phyloP scores from a whole-genome alignment of 2,888 invertebrate genomes.

The Philopedon plagiatum region DNA sequence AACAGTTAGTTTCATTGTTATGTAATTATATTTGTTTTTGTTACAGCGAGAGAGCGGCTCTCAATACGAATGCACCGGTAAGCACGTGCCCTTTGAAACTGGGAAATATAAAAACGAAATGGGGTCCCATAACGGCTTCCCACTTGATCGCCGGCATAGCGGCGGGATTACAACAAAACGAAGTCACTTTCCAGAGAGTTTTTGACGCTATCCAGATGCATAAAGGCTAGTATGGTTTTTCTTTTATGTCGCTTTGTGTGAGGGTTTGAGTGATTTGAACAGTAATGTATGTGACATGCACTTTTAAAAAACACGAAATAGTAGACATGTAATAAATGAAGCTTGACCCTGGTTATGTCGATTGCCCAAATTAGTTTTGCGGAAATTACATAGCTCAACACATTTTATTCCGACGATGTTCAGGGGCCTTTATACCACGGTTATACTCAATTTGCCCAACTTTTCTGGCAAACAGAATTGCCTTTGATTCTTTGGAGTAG shows the following conservation, averaged over 20 bases:
- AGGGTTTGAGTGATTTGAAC: background rate
- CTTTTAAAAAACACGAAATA: background rate
- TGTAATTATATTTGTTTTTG: background rate
- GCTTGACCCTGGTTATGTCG: too few relatives aligned
- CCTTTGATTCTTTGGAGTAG: too few relatives aligned
- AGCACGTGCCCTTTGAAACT: slow-evolving; percentile 75
- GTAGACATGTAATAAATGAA: too few relatives aligned
- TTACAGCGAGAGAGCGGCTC: slow-evolving; percentile 32
- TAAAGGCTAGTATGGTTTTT: slow-evolving; percentile 45
- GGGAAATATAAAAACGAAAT: slow-evolving; percentile 76
- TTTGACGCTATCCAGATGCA: slow-evolving; percentile 62
- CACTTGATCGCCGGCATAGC: slow-evolving; percentile 75
- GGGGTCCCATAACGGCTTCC: slow-evolving; percentile 75
- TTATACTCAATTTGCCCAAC: too few relatives aligned
- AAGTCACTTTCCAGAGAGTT: slow-evolving; percentile 71
- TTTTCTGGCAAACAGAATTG: too few relatives aligned
- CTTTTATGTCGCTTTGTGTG: slow-evolving; percentile 24
- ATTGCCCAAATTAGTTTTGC: too few relatives aligned
- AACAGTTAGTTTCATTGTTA: too few relatives aligned
- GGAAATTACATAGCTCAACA: too few relatives aligned
- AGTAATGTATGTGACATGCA: background rate
- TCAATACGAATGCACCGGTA: background rate
- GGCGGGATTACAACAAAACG: slow-evolving; percentile 74
- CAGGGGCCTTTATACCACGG: too few relatives aligned
- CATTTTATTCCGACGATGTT: too few relatives aligned